Evolutionary conservation across 1,140 invertebrate species (phyloP).

Genomic region (Oreohelix idahoensis): DNA sequence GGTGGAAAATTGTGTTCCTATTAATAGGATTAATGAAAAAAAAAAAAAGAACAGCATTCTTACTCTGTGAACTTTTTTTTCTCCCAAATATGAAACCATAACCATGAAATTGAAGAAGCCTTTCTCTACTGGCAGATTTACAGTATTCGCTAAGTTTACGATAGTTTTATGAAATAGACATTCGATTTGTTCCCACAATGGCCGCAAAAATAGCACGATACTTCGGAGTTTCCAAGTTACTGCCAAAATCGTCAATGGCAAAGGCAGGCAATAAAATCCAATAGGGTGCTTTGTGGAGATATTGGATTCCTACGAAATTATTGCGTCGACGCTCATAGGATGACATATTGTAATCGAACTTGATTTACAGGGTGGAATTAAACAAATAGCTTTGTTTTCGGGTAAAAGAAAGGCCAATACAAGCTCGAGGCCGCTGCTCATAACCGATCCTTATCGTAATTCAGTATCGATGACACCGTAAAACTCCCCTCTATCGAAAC

Average conservation of each 20-base stretch:
- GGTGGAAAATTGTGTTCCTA: too few relatives aligned
- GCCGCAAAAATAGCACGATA: not conserved
- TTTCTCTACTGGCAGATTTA: not conserved
- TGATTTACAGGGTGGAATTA: not conserved
- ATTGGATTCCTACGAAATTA: not conserved
- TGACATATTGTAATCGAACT: not conserved
- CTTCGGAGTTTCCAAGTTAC: not conserved
- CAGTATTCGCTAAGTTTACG: not conserved
- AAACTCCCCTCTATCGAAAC: too few relatives aligned
- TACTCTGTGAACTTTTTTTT: too few relatives aligned
- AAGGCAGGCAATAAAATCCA: not conserved
- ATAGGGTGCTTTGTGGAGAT: not conserved
- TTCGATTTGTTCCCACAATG: not conserved
- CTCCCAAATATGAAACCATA: not conserved
- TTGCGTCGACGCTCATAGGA: not conserved
- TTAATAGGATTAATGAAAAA: too few relatives aligned
- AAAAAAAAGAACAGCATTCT: too few relatives aligned
- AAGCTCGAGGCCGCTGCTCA: too few relatives aligned
- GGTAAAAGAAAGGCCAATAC: too few relatives aligned
- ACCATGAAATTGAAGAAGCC: constrained; percentile 6
- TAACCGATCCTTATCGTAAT: too few relatives aligned
- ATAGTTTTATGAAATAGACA: not conserved
- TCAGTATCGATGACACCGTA: too few relatives aligned
- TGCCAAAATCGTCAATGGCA: not conserved
- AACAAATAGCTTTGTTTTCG: too few relatives aligned